phyloP scores from a whole-genome alignment of 2,888 invertebrate genomes.

The Miltochrista miniata region DNA sequence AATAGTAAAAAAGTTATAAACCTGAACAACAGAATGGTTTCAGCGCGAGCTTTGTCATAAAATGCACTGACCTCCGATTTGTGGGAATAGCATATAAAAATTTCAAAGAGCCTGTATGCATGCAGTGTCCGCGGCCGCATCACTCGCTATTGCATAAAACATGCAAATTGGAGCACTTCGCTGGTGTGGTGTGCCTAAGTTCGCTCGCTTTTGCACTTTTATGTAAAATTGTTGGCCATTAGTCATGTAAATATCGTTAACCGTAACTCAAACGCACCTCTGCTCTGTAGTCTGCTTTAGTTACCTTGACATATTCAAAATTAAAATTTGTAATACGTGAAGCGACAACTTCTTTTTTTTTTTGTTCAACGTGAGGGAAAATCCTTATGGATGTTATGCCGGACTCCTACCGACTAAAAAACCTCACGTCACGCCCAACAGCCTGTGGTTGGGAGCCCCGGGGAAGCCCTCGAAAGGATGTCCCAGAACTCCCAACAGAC shows the following conservation, averaged over 20 bases:
- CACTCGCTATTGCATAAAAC: slow-evolving; percentile 77
- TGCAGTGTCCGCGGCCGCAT: slow-evolving; percentile 67
- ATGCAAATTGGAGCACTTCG: slow-evolving; percentile 82
- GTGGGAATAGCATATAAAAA: slow-evolving; percentile 77
- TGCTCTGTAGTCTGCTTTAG: slow-evolving; percentile 23
- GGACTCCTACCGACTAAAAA: too few species aligned
- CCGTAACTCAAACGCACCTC: slow-evolving; percentile 54
- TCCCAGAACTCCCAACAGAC: too few species aligned
- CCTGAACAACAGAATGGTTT: slow-evolving; percentile 43
- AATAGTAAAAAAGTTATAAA: slow-evolving; percentile 37
- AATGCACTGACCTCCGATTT: slow-evolving; percentile 73
- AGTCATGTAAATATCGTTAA: slow-evolving; percentile 80
- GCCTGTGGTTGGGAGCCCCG: too few species aligned
- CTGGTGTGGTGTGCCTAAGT: slow-evolving; percentile 67
- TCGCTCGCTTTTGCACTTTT: slow-evolving; percentile 79
- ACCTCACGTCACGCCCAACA: too few species aligned
- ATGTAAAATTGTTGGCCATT: slow-evolving; percentile 75
- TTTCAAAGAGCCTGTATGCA: slow-evolving; percentile 71
- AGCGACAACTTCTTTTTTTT: too few species aligned
- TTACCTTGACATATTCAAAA: too few species aligned
- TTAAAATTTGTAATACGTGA: too few species aligned
- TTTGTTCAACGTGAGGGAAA: too few species aligned
- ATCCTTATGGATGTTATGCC: too few species aligned
- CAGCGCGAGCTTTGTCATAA: slow-evolving; percentile 62
- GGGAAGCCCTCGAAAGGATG: too few species aligned